Percentiles rank a stretch among this genome's conserved stretches.
These are phyloP conservation scores for Oreochromis aureus DNA, from an alignment of 2,113 vertebrate genomes.

Conservation along the genomic window DNA sequence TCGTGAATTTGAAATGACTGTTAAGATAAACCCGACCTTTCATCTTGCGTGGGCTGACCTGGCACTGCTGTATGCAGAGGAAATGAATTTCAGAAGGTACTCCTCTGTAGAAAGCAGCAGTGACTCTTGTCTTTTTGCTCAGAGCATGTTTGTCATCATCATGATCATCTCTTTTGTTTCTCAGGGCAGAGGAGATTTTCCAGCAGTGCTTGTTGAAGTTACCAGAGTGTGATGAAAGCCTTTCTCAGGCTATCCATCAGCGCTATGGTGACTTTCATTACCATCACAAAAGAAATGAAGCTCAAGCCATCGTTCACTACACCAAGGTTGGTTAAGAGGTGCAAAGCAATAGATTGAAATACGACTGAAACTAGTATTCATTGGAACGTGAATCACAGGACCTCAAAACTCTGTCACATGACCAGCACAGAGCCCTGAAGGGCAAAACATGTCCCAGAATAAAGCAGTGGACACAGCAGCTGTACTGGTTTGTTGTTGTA, in stretches of 20 bases:
- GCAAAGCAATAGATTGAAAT: rapidly evolving
- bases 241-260: neutral
- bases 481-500: neutral
- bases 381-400: rapidly evolving
- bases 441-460: neutral
- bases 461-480: neutral
- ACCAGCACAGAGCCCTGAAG: neutral
- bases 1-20: neutral
- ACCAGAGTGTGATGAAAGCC: neutral
- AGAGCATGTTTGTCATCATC: rapidly evolving
- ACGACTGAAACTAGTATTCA: rapidly evolving
- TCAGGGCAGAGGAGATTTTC: neutral
- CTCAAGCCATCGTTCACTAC: neutral
- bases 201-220: neutral
- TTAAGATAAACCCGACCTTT: neutral
- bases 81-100: neutral
- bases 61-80: neutral
- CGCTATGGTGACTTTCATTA: neutral
- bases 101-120: neutral
- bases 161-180: neutral
- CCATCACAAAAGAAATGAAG: neutral
- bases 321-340: neutral
- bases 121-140: neutral
- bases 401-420: rapidly evolving
- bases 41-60: rapidly evolving